Percentiles rank a stretch among this genome's conserved stretches.
phyloP scores from a whole-genome alignment of 2,113 vertebrate genomes.

The Eurypyga helias region DNA sequence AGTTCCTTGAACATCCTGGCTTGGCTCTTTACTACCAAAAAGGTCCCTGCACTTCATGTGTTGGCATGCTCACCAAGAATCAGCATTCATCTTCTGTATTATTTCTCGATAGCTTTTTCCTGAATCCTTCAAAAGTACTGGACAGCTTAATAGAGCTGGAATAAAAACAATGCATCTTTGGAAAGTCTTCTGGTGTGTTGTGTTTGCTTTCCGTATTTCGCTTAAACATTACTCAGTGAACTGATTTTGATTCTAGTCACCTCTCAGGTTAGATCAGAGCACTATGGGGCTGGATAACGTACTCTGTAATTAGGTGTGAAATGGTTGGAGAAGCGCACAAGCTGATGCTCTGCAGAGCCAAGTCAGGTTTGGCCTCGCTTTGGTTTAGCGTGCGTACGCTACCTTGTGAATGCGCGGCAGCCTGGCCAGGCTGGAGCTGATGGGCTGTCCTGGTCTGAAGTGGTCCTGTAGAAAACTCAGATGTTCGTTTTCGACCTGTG shows the following conservation, averaged over 20 bases:
- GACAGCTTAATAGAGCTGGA: background rate
- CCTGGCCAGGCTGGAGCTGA: background rate
- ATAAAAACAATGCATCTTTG: slow-evolving; percentile 12
- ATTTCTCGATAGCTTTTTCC: background rate
- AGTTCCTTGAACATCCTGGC: background rate
- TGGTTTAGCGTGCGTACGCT: background rate
- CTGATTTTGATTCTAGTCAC: slow-evolving; percentile 12
- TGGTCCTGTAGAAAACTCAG: background rate
- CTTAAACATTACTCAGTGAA: background rate
- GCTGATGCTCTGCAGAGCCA: slow-evolving; percentile 10
- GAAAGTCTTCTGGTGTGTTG: background rate
- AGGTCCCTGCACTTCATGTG: background rate
- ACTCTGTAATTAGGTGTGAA: slow-evolving; percentile 40
- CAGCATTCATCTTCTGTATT: background rate
- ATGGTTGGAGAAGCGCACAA: background rate
- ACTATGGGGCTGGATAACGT: background rate
- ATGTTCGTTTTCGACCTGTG: background rate
- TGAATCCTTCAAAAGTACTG: background rate
- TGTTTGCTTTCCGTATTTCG: background rate
- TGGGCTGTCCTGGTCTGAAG: background rate
- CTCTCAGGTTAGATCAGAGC: background rate
- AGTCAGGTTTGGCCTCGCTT: background rate
- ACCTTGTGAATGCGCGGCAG: background rate
- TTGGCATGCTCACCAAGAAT: background rate
- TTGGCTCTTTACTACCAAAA: background rate